phyloP scores from a whole-genome alignment of 2,113 vertebrate genomes.

The Zootoca vivipara region DNA sequence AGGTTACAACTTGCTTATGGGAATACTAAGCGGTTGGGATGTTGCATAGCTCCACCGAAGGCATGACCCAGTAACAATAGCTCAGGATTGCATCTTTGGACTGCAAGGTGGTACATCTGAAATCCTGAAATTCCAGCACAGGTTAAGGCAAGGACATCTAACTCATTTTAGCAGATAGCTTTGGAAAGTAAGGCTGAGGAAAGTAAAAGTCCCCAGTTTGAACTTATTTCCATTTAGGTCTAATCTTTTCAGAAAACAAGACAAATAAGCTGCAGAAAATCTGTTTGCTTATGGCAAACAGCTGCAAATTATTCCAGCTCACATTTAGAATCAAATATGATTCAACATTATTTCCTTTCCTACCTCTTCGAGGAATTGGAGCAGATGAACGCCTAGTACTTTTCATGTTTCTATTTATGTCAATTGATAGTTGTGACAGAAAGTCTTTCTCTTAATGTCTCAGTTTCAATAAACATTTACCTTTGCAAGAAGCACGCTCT shows the following conservation, averaged over 20 bases:
- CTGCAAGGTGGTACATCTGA: not conserved
- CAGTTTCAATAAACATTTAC: slow-evolving; percentile 59
- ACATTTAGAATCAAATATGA: slow-evolving; percentile 57
- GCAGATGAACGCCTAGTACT: slow-evolving; percentile 42
- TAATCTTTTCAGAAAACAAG: slow-evolving; percentile 29
- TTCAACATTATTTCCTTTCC: slow-evolving; percentile 46
- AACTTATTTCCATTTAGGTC: slow-evolving; percentile 19
- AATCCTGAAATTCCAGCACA: not conserved
- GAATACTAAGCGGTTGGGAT: not conserved
- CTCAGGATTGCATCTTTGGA: not conserved
- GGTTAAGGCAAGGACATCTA: not conserved
- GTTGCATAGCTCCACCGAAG: not conserved
- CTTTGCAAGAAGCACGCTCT: slow-evolving; percentile 52
- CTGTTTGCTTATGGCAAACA: slow-evolving; percentile 9
- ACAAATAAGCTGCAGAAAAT: not conserved
- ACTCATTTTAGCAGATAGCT: not conserved
- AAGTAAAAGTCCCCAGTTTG: not conserved
- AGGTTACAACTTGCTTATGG: not conserved
- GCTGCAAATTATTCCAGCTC: slow-evolving; percentile 46
- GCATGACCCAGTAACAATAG: not conserved
- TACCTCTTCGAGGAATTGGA: slow-evolving; percentile 35
- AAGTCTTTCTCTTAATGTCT: slow-evolving; percentile 55
- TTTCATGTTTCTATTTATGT: slow-evolving; percentile 55
- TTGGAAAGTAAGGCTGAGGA: not conserved
- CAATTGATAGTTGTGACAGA: slow-evolving; percentile 47